phyloP scores from a whole-genome alignment of 1,140 invertebrate genomes.

The Adelges cooleyi region DNA sequence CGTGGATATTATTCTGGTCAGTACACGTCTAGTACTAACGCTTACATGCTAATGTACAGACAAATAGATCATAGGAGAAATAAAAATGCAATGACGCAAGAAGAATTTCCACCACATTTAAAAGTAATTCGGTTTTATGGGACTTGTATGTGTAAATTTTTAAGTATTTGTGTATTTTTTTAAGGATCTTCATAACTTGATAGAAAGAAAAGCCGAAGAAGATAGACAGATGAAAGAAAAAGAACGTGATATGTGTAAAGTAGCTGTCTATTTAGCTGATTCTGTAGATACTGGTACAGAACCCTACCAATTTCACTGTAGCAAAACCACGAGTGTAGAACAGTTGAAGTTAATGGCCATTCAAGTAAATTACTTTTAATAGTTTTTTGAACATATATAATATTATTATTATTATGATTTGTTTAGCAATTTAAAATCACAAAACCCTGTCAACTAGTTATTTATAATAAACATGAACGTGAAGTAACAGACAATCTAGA shows the following conservation, averaged over 20 bases:
- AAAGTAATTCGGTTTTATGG: slow-evolving; percentile 39
- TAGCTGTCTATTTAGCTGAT: slow-evolving; percentile 48
- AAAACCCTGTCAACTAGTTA: slow-evolving; percentile 4
- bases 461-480: slow-evolving; percentile 13
- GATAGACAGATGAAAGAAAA: slow-evolving; percentile 47
- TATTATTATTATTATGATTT: background rate
- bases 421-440: background rate
- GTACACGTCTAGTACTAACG: slow-evolving; percentile 75
- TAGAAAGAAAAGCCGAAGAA: slow-evolving; percentile 55
- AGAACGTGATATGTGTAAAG: slow-evolving; percentile 51
- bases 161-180: slow-evolving; percentile 30
- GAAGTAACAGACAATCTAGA: background rate
- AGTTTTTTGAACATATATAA: background rate
- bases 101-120: slow-evolving; percentile 65
- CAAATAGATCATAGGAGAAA: slow-evolving; percentile 64
- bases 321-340: slow-evolving; percentile 46
- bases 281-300: slow-evolving; percentile 47
- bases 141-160: background rate
- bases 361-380: slow-evolving; percentile 38
- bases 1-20: slow-evolving; percentile 60
- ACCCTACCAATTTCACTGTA: slow-evolving; percentile 44
- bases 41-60: slow-evolving; percentile 88
- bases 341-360: slow-evolving; percentile 49
- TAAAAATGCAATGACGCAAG: slow-evolving; percentile 50
- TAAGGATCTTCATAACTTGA: slow-evolving; percentile 48